Conservation (phyloP, 2,888 invertebrate species). For the Drosophila koepferae region DNA sequence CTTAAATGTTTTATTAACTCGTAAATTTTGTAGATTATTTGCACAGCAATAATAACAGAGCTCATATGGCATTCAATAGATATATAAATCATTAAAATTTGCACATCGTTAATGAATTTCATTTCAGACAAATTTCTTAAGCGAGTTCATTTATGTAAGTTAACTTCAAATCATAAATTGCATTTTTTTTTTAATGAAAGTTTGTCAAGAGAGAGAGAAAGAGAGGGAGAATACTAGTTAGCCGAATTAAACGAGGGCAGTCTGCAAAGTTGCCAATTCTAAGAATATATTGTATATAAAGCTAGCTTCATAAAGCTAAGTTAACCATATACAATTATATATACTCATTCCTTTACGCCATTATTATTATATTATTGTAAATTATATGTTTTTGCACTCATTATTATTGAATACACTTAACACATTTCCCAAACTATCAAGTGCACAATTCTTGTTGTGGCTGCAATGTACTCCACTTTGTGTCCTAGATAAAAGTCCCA, state of each 20-base stretch:
- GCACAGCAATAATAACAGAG: background rate
- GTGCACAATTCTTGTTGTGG: background rate
- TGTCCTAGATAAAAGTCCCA: background rate
- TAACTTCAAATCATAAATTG: background rate
- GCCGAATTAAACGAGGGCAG: background rate
- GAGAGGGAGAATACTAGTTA: background rate
- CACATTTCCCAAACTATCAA: background rate
- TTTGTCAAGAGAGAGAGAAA: no score
- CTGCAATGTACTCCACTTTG: background rate
- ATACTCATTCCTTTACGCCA: background rate
- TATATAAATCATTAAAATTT: background rate
- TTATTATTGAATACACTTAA: background rate
- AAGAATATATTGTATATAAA: background rate
- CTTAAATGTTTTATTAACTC: conserved; percentile 19
- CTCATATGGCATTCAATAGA: background rate
- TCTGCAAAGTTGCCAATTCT: no score
- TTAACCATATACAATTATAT: background rate
- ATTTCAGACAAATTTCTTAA: background rate
- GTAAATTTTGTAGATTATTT: background rate
- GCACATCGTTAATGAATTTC: background rate
- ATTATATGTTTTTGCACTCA: background rate
- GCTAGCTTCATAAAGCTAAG: background rate
- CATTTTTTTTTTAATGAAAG: no score
- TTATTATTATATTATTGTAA: background rate
- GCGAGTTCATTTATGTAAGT: background rate